Percentiles rank a stretch among this genome's conserved stretches.
phyloP scores from a whole-genome alignment of 1,140 invertebrate genomes.

The Bursaphelenchus mucronatus region DNA sequence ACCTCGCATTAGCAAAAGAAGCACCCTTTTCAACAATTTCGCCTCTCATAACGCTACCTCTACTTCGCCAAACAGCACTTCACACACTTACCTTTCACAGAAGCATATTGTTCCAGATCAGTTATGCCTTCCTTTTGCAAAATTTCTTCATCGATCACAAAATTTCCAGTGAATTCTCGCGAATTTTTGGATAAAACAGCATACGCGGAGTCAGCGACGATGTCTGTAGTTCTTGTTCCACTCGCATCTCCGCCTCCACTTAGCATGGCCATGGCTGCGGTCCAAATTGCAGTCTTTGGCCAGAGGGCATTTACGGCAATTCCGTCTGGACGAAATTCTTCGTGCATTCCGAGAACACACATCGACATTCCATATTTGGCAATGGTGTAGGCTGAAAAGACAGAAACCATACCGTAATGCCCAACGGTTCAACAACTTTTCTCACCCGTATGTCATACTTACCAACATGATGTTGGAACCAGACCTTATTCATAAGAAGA shows the following conservation, averaged over 20 bases:
- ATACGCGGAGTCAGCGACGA: slow-evolving; percentile 70
- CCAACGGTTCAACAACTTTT: background rate
- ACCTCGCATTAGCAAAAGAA: background rate
- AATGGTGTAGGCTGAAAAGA: slow-evolving; percentile 79
- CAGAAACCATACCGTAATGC: slow-evolving; percentile 2
- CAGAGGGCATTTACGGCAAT: slow-evolving; percentile 94
- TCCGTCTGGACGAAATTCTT: slow-evolving; percentile 76
- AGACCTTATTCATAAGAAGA: slow-evolving; percentile 78
- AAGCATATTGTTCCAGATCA: slow-evolving; percentile 80
- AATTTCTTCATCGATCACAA: slow-evolving; percentile 87
- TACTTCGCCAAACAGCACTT: background rate
- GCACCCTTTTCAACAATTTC: background rate
- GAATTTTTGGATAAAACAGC: slow-evolving; percentile 68
- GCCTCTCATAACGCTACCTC: background rate
- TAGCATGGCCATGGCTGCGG: slow-evolving; percentile 93
- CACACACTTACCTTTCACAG: slow-evolving; percentile 67
- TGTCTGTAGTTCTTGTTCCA: slow-evolving; percentile 74
- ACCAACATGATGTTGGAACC: slow-evolving; percentile 82
- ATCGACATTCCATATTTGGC: slow-evolving; percentile 97
- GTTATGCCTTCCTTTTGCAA: slow-evolving; percentile 74
- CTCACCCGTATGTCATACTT: slow-evolving; percentile 2
- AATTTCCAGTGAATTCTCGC: slow-evolving; percentile 77
- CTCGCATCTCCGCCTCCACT: slow-evolving; percentile 66
- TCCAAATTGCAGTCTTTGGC: slow-evolving; percentile 74
- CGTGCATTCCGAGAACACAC: slow-evolving; percentile 88